Conservation (phyloP, 1,140 invertebrate species). For the Riptortus pedestris region DNA sequence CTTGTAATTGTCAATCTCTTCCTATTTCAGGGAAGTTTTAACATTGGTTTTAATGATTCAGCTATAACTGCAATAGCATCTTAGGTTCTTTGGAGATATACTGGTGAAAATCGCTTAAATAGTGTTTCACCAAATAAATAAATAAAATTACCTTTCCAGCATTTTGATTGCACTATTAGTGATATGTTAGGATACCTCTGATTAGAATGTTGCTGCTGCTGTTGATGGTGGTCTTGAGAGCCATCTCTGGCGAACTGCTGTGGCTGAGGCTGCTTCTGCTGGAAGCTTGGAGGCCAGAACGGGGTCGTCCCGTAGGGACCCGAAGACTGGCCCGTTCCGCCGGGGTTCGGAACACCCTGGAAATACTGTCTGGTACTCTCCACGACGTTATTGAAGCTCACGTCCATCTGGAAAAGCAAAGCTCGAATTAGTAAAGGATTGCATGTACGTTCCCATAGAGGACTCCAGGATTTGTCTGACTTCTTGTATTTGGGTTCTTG, state of each 20-base stretch:
- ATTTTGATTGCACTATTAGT: too few species aligned
- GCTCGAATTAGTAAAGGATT: neutral
- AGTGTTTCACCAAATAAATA: too few species aligned
- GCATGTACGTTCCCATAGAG: neutral
- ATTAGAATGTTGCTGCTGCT: neutral
- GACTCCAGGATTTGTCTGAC: neutral
- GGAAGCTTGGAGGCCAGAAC: neutral
- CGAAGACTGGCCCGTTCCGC: constrained; percentile 18
- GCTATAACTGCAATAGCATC: too few species aligned
- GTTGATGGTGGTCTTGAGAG: neutral
- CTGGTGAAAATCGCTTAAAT: too few species aligned
- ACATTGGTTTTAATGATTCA: too few species aligned
- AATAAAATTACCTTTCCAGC: too few species aligned
- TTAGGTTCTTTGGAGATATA: too few species aligned
- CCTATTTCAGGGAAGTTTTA: too few species aligned
- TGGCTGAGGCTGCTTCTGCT: neutral
- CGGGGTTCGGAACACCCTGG: constrained; percentile 50
- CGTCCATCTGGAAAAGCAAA: constrained; percentile 48
- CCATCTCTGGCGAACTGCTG: neutral
- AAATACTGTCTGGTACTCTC: constrained; percentile 68
- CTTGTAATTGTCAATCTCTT: too few species aligned
- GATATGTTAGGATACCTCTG: too few species aligned
- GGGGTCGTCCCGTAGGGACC: neutral
- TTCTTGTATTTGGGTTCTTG: neutral
- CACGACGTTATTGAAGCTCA: constrained; percentile 63